These are phyloP conservation scores for Drosophila monieri DNA, from an alignment of 2,888 invertebrate genomes.

Conservation along the genomic window DNA sequence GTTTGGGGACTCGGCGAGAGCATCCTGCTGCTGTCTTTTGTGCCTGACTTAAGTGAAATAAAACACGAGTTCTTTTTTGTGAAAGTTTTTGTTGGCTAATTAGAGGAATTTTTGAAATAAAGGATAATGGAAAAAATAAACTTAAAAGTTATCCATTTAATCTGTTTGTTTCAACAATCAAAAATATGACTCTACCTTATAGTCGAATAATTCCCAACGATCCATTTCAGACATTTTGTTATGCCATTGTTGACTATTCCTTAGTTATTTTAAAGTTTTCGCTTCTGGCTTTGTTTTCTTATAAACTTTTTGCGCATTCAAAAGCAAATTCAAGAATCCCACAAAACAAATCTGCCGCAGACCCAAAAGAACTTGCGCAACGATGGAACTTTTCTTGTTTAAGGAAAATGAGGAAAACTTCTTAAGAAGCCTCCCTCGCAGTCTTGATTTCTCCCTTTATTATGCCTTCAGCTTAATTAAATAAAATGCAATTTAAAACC, in stretches of 20 bases:
- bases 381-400: slow-evolving; percentile 26
- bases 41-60: slow-evolving; percentile 18
- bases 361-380: slow-evolving; percentile 17
- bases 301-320: slow-evolving; percentile 8
- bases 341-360: slow-evolving; percentile 36
- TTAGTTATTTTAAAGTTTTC: neutral
- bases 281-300: neutral
- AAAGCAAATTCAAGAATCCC: slow-evolving; percentile 30
- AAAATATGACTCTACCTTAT: neutral
- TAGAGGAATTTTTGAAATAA: slow-evolving; percentile 32
- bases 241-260: slow-evolving; percentile 7
- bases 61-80: slow-evolving; percentile 11
- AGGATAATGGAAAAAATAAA: neutral
- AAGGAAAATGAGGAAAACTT: slow-evolving; percentile 36
- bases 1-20: slow-evolving; percentile 30
- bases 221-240: neutral
- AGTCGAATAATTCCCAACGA: neutral
- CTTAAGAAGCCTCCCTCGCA: slow-evolving; percentile 10
- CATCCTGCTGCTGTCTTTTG: slow-evolving; percentile 7
- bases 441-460: slow-evolving; percentile 51
- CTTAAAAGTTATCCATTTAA: neutral
- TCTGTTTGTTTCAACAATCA: neutral
- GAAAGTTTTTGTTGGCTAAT: slow-evolving; percentile 52
- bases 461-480: slow-evolving; percentile 65
- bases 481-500: slow-evolving; percentile 66